phyloP scores from a whole-genome alignment of 2,797 vertebrate genomes.

The Potorous gilbertii region DNA sequence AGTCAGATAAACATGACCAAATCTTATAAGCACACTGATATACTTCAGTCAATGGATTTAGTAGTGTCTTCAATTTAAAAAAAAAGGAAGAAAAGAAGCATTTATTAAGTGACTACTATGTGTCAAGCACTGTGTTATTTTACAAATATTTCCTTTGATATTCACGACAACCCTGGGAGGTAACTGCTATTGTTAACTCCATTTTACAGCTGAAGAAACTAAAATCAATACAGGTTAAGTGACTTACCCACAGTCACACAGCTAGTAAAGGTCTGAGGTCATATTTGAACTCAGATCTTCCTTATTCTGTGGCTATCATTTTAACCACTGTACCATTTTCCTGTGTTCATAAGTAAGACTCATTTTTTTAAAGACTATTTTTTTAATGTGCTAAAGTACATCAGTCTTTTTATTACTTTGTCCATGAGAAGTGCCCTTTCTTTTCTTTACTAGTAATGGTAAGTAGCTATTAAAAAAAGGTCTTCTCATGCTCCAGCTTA shows the following conservation, averaged over 20 bases:
- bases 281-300: background rate
- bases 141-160: background rate
- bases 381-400: background rate
- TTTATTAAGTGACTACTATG: background rate
- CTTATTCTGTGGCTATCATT: background rate
- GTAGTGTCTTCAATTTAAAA: background rate
- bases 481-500: background rate
- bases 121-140: background rate
- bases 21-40: background rate
- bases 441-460: background rate
- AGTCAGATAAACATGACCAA: background rate
- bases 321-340: background rate
- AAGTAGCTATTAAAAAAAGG: background rate
- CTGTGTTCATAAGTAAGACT: background rate
- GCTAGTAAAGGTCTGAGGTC: background rate
- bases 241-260: background rate
- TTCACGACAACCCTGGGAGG: background rate
- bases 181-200: background rate
- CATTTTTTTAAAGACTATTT: background rate
- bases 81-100: background rate
- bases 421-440: background rate
- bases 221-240: background rate
- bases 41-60: background rate
- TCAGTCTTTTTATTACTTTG: background rate
- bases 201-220: background rate